phyloP scores from a whole-genome alignment of 1,140 invertebrate genomes.

The Armadillidium nasatum region DNA sequence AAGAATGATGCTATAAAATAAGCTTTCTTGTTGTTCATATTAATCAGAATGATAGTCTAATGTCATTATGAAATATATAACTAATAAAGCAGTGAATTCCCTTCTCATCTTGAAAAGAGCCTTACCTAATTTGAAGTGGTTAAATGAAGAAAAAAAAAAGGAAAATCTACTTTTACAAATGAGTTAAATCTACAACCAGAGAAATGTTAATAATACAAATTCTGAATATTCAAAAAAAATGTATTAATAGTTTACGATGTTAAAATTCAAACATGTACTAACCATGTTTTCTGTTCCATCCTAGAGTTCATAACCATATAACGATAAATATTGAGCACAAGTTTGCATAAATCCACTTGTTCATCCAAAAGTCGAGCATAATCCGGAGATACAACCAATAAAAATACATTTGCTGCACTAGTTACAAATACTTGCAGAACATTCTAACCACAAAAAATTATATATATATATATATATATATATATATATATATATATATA shows the following conservation, averaged over 20 bases:
- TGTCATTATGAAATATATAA: no score
- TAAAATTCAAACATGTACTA: constrained; percentile 9
- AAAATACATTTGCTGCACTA: constrained; percentile 90
- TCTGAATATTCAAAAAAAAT: constrained; percentile 4
- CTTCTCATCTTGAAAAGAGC: no score
- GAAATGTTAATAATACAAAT: neutral
- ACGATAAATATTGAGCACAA: constrained; percentile 91
- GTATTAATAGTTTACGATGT: neutral
- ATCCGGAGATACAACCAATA: constrained; percentile 56
- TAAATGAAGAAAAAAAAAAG: no score
- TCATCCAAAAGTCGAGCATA: constrained; percentile 64
- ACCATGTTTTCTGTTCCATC: constrained; percentile 67
- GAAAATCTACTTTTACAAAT: no score
- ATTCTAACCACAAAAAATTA: constrained; percentile 63
- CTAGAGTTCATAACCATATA: constrained; percentile 95
- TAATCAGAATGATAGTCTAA: no score
- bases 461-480: neutral
- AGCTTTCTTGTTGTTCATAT: no score
- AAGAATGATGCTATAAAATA: no score
- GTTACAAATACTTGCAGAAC: constrained; percentile 89
- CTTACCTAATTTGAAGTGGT: no score
- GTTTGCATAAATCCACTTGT: constrained; percentile 93
- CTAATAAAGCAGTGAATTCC: no score
- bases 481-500: neutral
- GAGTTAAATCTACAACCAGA: no score